phyloP scores from a whole-genome alignment of 2,113 vertebrate genomes.

The Pygoscelis antarcticus region DNA sequence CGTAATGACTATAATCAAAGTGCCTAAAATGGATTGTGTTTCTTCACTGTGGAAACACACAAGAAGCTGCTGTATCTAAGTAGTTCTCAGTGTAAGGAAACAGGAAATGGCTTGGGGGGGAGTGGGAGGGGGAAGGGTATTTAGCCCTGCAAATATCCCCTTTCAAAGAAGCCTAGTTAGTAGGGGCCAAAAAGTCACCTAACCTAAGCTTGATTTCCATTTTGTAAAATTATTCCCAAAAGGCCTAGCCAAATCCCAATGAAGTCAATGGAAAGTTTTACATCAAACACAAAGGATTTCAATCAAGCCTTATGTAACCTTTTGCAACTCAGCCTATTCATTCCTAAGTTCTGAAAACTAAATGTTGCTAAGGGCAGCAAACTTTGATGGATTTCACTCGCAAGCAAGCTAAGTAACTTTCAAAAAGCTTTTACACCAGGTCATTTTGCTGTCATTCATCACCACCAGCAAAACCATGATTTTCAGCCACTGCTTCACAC shows the following conservation, averaged over 20 bases:
- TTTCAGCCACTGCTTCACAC: neutral
- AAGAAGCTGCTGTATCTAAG: conserved; percentile 61
- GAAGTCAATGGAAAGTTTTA: conserved; percentile 55
- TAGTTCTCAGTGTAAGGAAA: conserved; percentile 41
- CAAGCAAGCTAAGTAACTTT: neutral
- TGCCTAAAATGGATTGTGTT: conserved; percentile 58
- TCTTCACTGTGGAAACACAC: conserved; percentile 55
- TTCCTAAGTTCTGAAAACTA: neutral
- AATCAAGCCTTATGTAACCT: conserved; percentile 30
- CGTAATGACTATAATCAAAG: conserved; percentile 60
- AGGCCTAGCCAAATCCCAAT: conserved; percentile 28
- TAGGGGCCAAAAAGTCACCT: conserved; percentile 58
- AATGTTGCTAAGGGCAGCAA: neutral
- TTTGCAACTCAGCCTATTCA: conserved; percentile 10
- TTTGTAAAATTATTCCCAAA: conserved; percentile 57
- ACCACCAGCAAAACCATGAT: neutral
- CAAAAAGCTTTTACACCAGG: neutral
- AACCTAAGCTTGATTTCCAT: conserved; percentile 58
- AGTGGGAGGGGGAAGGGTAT: neutral
- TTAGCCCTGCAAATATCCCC: conserved; percentile 51
- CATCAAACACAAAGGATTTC: conserved; percentile 51
- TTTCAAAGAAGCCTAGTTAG: conserved; percentile 59
- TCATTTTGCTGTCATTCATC: neutral
- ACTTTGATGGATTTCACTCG: neutral
- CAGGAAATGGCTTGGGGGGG: conserved; percentile 49